phyloP scores from a whole-genome alignment of 2,113 vertebrate species.

The Origma solitaria region DNA sequence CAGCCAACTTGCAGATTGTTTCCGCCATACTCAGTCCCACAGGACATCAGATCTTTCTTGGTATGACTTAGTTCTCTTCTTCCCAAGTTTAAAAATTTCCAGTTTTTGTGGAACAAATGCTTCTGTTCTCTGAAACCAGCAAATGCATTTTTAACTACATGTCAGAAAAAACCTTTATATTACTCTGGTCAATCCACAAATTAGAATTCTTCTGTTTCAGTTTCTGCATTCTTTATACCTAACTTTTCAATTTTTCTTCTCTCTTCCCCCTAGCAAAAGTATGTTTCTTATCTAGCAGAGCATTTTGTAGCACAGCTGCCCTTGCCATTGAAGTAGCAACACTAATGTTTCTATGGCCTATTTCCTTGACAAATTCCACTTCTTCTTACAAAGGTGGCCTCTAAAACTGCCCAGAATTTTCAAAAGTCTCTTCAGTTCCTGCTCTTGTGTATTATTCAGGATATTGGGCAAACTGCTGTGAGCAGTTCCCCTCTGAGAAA shows the following conservation, averaged over 20 bases:
- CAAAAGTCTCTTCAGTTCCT: not conserved
- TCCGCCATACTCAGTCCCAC: not conserved
- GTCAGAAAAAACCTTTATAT: not conserved
- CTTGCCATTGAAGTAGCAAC: not conserved
- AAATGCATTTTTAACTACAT: not conserved
- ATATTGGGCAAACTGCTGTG: not conserved
- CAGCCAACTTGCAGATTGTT: not conserved
- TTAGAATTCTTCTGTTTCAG: too few relatives aligned
- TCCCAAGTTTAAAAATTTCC: slow-evolving; percentile 13
- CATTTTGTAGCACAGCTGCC: not conserved
- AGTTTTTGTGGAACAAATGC: not conserved
- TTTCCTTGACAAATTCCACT: not conserved
- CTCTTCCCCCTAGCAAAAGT: not conserved
- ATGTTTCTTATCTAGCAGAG: not conserved
- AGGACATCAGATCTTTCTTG: not conserved
- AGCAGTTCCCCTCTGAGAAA: not conserved
- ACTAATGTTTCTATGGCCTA: not conserved
- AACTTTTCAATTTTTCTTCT: not conserved
- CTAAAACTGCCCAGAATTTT: not conserved
- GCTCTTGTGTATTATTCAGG: not conserved
- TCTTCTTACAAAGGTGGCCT: not conserved
- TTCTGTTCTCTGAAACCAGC: not conserved
- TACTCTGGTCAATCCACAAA: not conserved
- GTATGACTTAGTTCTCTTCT: not conserved
- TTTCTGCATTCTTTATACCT: not conserved